These are phyloP conservation scores for Parnassius smintheus DNA, from an alignment of 2,888 invertebrate genomes.

Conservation along the genomic window DNA sequence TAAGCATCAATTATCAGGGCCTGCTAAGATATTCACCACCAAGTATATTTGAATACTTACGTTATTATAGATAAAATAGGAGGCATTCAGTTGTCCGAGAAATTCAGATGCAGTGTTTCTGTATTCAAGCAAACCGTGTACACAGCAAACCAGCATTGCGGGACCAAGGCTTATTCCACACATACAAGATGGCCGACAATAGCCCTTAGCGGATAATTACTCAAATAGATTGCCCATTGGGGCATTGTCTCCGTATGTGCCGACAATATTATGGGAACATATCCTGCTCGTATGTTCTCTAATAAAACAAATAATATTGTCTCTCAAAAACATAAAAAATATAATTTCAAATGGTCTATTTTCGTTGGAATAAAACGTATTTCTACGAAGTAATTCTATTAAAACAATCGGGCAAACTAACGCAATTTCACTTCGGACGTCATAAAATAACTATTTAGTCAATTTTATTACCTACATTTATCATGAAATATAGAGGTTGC, in stretches of 20 bases:
- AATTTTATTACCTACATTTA: slow-evolving; percentile 27
- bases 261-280: slow-evolving; percentile 61
- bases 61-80: slow-evolving; percentile 37
- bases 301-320: slow-evolving; percentile 39
- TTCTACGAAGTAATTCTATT: slow-evolving; percentile 21
- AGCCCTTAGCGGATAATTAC: slow-evolving; percentile 80
- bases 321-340: slow-evolving; percentile 15
- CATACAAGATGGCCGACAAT: slow-evolving; percentile 79
- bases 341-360: slow-evolving; percentile 14
- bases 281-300: slow-evolving; percentile 53
- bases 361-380: slow-evolving; percentile 9
- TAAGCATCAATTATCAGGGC: slow-evolving; percentile 33
- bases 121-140: slow-evolving; percentile 66
- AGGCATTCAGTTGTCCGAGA: slow-evolving; percentile 28
- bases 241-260: slow-evolving; percentile 71
- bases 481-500: slow-evolving; percentile 18
- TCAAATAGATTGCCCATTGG: slow-evolving; percentile 81
- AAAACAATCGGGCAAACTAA: slow-evolving; percentile 20
- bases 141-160: slow-evolving; percentile 66
- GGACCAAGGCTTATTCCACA: slow-evolving; percentile 75
- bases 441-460: slow-evolving; percentile 27
- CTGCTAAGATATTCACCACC: not conserved
- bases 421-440: slow-evolving; percentile 20
- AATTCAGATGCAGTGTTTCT: slow-evolving; percentile 57
- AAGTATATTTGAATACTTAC: not conserved